These are phyloP conservation scores for Periparus ater DNA, from an alignment of 2,797 vertebrate genomes.

Conservation along the genomic window DNA sequence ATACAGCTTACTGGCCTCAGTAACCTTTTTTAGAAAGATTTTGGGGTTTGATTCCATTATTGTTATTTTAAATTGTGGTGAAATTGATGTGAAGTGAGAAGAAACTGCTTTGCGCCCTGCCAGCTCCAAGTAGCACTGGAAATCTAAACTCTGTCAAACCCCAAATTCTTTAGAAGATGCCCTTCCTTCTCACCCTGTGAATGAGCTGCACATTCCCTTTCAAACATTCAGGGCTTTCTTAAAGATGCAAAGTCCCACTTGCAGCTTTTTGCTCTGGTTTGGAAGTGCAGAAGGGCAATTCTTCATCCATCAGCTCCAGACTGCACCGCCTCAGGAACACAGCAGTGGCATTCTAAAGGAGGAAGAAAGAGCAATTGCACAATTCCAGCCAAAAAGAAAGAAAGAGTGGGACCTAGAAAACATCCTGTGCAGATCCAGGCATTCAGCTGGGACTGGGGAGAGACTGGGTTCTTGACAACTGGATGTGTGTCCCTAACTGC, in stretches of 20 bases:
- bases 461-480: constrained; percentile 22
- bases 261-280: background rate
- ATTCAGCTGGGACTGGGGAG: constrained; percentile 1
- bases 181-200: background rate
- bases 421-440: background rate
- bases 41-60: background rate
- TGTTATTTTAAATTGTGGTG: background rate
- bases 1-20: background rate
- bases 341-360: background rate
- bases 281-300: background rate
- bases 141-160: background rate
- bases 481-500: constrained; percentile 57
- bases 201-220: background rate
- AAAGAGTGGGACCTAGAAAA: background rate
- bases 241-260: background rate
- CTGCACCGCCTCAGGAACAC: background rate
- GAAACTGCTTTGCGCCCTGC: background rate
- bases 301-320: background rate
- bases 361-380: background rate
- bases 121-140: too few relatives aligned
- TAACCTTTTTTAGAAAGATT: background rate
- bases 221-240: background rate
- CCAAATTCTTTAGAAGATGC: background rate
- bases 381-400: background rate
- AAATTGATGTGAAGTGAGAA: background rate